Evolutionary conservation across 2,888 invertebrate species (phyloP).

Genomic region (Argyresthia goedartella): DNA sequence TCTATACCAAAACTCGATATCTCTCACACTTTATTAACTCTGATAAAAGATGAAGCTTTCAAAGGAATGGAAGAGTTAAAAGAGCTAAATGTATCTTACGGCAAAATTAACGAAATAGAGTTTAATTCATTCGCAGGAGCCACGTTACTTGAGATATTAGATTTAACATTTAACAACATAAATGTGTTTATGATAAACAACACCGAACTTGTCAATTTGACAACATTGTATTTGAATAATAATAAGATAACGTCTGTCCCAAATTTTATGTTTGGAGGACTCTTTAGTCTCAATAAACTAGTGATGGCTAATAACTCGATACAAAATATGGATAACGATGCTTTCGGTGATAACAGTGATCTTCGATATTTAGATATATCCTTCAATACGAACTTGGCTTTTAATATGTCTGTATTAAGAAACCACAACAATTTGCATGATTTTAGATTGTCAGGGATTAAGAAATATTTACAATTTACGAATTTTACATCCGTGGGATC

Average conservation of each 20-base stretch:
- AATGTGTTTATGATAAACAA: constrained; percentile 30
- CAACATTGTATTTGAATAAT: constrained; percentile 28
- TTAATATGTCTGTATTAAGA: constrained; percentile 20
- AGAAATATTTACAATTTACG: constrained; percentile 20
- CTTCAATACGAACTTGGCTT: constrained; percentile 26
- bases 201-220: constrained; percentile 26
- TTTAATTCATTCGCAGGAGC: constrained; percentile 34
- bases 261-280: constrained; percentile 18
- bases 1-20: constrained; percentile 37
- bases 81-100: constrained; percentile 35
- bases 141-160: constrained; percentile 29
- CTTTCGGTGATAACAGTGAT: constrained; percentile 23
- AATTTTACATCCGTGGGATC: constrained; percentile 11
- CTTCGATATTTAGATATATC: constrained; percentile 36
- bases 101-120: constrained; percentile 28
- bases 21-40: constrained; percentile 27
- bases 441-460: constrained; percentile 30
- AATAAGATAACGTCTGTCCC: constrained; percentile 29
- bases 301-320: constrained; percentile 29
- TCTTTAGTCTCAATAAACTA: constrained; percentile 22
- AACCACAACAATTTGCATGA: constrained; percentile 18
- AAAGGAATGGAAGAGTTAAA: constrained; percentile 31
- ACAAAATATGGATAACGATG: constrained; percentile 16
- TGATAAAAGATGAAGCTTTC: constrained; percentile 36
- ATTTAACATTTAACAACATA: constrained; percentile 39